Conservation (phyloP, 2,888 invertebrate species). For the Nomada lathburiana region DNA sequence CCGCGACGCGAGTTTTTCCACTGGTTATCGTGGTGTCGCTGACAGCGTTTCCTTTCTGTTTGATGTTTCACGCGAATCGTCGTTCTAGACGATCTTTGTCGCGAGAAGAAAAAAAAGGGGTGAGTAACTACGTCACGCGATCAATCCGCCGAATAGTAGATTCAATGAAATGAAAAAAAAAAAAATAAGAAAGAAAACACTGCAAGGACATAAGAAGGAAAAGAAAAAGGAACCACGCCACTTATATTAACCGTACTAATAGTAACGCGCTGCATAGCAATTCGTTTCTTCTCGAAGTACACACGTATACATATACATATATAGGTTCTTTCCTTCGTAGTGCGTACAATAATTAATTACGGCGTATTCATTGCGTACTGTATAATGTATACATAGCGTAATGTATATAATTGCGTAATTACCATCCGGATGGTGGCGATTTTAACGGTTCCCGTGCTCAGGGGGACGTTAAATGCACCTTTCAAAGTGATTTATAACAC, state of each 20-base stretch:
- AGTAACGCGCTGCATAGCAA: conserved; percentile 61
- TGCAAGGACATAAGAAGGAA: not conserved
- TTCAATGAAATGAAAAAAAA: not conserved
- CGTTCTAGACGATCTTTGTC: not conserved
- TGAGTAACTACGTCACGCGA: conserved; percentile 4
- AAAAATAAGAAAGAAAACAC: not conserved
- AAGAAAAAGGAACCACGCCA: conserved; percentile 26
- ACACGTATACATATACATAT: conserved; percentile 55
- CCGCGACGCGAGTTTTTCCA: conserved; percentile 8
- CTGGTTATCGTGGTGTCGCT: not conserved
- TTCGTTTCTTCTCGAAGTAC: conserved; percentile 64
- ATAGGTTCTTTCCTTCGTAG: conserved; percentile 71
- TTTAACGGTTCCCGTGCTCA: conserved; percentile 44
- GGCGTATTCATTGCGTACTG: conserved; percentile 65
- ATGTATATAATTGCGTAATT: conserved; percentile 49
- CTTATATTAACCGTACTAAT: conserved; percentile 45
- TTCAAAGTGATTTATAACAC: conserved; percentile 48
- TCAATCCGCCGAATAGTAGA: conserved; percentile 3
- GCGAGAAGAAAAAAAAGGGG: not conserved
- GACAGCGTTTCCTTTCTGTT: conserved; percentile 1
- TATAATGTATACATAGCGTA: conserved; percentile 66
- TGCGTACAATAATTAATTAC: conserved; percentile 65
- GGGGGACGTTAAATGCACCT: conserved; percentile 30
- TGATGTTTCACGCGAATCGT: conserved; percentile 3
- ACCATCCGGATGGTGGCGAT: conserved; percentile 25